These are phyloP conservation scores for Dolichotis patagonum DNA, from an alignment of 2,113 vertebrate genomes.

Conservation along the genomic window DNA sequence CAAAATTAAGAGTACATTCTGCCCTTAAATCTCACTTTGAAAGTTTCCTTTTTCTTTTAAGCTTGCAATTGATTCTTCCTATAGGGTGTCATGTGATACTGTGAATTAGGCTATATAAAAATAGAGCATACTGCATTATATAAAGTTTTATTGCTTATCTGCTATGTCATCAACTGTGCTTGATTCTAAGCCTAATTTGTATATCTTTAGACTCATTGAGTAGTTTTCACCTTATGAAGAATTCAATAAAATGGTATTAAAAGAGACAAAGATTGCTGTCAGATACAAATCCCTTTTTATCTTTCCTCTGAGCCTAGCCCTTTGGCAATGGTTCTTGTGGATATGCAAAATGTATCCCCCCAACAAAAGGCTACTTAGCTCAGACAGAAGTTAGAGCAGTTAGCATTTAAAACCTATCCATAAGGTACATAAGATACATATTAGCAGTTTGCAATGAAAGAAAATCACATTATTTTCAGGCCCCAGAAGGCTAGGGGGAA, in stretches of 20 bases:
- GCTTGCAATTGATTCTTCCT: slow-evolving; percentile 72
- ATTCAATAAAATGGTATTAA: slow-evolving; percentile 80
- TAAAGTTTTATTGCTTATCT: slow-evolving; percentile 74
- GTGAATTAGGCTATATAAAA: slow-evolving; percentile 75
- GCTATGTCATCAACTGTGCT: slow-evolving; percentile 55
- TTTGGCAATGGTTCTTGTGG: slow-evolving; percentile 60
- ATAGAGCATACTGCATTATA: slow-evolving; percentile 69
- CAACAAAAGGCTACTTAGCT: slow-evolving; percentile 64
- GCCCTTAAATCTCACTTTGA: slow-evolving; percentile 72
- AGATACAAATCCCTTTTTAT: slow-evolving; percentile 76
- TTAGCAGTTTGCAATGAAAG: slow-evolving; percentile 9
- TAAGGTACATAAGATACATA: slow-evolving; percentile 40
- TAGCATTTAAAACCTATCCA: slow-evolving; percentile 54
- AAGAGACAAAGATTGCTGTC: slow-evolving; percentile 76
- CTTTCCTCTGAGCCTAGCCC: slow-evolving; percentile 58
- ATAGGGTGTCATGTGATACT: slow-evolving; percentile 63
- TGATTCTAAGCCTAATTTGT: slow-evolving; percentile 76
- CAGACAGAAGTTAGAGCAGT: slow-evolving; percentile 47
- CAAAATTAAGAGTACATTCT: slow-evolving; percentile 64
- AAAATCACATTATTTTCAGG: slow-evolving; percentile 1
- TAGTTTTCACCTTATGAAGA: slow-evolving; percentile 77
- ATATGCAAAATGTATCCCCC: slow-evolving; percentile 59
- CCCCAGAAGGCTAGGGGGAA: not conserved
- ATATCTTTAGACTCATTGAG: slow-evolving; percentile 68
- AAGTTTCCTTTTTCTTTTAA: slow-evolving; percentile 69